Evolutionary conservation across 1,140 invertebrate species (phyloP), one percentile per base, ranked within the genome.

Genomic region (Neuroterus valhalla): DNA sequence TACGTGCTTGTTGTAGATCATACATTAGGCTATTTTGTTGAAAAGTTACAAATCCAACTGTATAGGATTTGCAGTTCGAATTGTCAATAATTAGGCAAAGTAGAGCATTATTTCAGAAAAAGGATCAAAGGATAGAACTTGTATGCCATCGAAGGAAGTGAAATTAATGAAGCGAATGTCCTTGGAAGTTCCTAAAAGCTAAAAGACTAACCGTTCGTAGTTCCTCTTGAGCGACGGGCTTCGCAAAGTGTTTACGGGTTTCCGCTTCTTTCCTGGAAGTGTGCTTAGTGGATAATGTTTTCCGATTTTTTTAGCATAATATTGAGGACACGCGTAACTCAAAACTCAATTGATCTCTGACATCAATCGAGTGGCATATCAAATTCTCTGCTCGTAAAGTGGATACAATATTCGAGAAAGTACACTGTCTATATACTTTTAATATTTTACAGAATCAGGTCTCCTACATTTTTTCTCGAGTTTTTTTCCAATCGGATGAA

Each of bases 111-210:
- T 31, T 31, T 26, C 31, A 31, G 31, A 62, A 14, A 26, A 38
- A 26, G 55, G 31, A 62, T 31, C 21, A 62, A 62, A 31, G 52
- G 23, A 62, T 62, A 26, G 55, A 62, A 62, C 55, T 62, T 62
- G 55, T 62, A 62, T 15, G 55, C 55, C 55, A 62, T 62, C 55
- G 52, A 66, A 80, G 77, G 84, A 80, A 83, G 78, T 75, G 48
- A 71, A 84, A 82, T 85, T 82, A 78, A 68, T 81, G 77, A 71
- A 79, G 83, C 79, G 82, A 74, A 81, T 82, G 78, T 85, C 83
- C 84, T 75, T 80, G 31, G 46, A 75, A 44, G 17, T 52, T 68
- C 68, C 15, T 21, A 17, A 42, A 71, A 78, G 71, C 15, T 21
- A 17, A 42, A 71, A 78, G 71, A 66, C 70, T 78, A 84, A 75